Conservation (phyloP, 2,797 vertebrate genomes). For the Sparidentex hasta region DNA sequence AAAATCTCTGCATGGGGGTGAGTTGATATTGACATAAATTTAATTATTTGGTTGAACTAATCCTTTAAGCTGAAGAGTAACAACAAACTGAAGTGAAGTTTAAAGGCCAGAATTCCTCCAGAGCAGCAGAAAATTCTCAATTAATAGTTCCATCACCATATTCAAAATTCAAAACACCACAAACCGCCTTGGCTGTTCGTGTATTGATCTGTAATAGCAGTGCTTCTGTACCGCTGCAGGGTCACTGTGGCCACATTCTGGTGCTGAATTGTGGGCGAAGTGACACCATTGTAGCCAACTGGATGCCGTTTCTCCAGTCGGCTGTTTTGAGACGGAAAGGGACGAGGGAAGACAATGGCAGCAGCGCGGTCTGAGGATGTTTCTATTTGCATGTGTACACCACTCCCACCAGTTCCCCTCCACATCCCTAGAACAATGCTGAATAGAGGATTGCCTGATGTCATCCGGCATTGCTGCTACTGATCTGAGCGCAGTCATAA, state of each 20-base stretch:
- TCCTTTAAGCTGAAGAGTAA: neutral
- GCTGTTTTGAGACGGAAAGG: constrained; percentile 27
- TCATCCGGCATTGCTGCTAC: constrained; percentile 68
- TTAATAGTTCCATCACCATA: neutral
- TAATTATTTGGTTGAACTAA: no score
- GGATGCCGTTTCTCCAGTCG: constrained; percentile 29
- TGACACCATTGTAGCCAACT: constrained; percentile 20
- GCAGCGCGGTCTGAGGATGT: constrained; percentile 56
- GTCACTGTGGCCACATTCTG: neutral
- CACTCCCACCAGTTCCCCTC: constrained; percentile 58
- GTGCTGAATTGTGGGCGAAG: neutral
- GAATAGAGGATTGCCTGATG: constrained; percentile 76
- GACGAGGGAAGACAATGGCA: constrained; percentile 50
- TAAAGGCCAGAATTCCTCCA: neutral
- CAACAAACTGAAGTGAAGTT: neutral
- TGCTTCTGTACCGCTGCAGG: neutral
- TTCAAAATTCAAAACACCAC: neutral
- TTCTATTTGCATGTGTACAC: constrained; percentile 64
- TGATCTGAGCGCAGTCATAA: constrained; percentile 65
- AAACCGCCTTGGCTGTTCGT: neutral
- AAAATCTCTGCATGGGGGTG: no score
- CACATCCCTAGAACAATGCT: constrained; percentile 73
- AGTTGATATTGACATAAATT: no score
- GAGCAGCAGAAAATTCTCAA: neutral
- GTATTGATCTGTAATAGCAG: neutral